Percentiles rank a stretch among this genome's conserved stretches.
phyloP scores from a whole-genome alignment of 2,797 vertebrate species.

The Adelosebastes latens region DNA sequence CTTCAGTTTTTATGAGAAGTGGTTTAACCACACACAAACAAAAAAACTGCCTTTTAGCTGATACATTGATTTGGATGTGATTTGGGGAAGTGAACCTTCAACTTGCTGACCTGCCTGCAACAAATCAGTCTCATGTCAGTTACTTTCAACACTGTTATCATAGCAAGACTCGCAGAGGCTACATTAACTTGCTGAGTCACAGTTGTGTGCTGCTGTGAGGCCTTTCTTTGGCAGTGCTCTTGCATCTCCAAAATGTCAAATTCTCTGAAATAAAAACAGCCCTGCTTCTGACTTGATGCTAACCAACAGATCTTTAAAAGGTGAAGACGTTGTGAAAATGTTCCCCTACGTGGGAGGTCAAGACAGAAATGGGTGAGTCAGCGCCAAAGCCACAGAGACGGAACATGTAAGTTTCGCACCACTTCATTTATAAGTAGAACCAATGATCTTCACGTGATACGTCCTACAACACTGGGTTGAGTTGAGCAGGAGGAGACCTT shows the following conservation, averaged over 20 bases:
- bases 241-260: not conserved
- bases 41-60: not conserved
- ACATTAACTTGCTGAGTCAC: constrained; percentile 34
- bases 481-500: not conserved
- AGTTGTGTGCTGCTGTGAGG: not conserved
- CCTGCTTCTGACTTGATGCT: not conserved
- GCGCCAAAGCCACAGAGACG: not conserved
- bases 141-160: not conserved
- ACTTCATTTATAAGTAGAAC: not conserved
- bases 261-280: not conserved
- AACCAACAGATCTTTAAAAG: not conserved
- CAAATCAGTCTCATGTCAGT: not conserved
- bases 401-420: not conserved
- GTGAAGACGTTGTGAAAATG: fast-evolving
- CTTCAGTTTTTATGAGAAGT: not conserved
- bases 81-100: constrained; percentile 25
- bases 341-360: not conserved
- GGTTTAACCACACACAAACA: not conserved
- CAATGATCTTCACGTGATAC: not conserved
- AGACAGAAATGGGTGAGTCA: not conserved
- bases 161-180: not conserved
- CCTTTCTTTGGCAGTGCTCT: not conserved
- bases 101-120: not conserved
- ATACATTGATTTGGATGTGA: not conserved
- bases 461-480: not conserved